Evolutionary conservation across 2,797 vertebrate species (phyloP), one percentile per base, ranked within the genome.

Genomic region (Sebastes hubbsi): DNA sequence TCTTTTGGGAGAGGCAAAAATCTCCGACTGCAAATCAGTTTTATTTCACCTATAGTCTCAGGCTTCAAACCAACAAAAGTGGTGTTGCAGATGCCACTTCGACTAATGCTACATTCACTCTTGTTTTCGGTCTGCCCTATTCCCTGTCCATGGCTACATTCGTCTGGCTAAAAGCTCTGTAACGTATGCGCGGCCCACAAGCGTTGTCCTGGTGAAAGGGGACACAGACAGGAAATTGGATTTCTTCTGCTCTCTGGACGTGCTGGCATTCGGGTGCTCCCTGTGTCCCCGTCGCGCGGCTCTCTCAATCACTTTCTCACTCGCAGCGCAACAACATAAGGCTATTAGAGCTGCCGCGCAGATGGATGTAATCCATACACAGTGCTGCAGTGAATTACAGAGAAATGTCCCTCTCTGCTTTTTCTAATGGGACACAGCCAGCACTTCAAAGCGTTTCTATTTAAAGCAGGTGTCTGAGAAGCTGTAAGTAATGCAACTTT

Each of bases 191-290:
- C 16, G 32, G 64, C 75, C 78, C 82, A 72, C 83, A 80, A 75
- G 67, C 20, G 18, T 25, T 71, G 81, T 85, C 69, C 69, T 73
- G 77, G 56, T 75, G 85, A 84, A 81, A 87, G 75, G 79, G 80
- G 80, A 86, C 81, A 69, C 68, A 64, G 74, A 88, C 75, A 82
- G 75, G 88, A 94, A 91, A 94, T 93, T 87, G 80, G 82, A 94
- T 92, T 92, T 88, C 75, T 78, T 74, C 54, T 71, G 65, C 85
- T 78, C 61, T 82, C 65, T 66, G 27, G 87, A 87, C 54, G 30
- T 25, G 72, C 55, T 42, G 75, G 58, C 75, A 80, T 78, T 78
- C 73, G 77, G 87, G 42, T 68, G 75, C 80, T 82, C 73, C 56
- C 80, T 25, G 56, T 74, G 78, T 82, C 76, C 87, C 72, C 5